These are phyloP conservation scores for Proteles cristata DNA, from an alignment of 2,113 vertebrate genomes.

Conservation along the genomic window DNA sequence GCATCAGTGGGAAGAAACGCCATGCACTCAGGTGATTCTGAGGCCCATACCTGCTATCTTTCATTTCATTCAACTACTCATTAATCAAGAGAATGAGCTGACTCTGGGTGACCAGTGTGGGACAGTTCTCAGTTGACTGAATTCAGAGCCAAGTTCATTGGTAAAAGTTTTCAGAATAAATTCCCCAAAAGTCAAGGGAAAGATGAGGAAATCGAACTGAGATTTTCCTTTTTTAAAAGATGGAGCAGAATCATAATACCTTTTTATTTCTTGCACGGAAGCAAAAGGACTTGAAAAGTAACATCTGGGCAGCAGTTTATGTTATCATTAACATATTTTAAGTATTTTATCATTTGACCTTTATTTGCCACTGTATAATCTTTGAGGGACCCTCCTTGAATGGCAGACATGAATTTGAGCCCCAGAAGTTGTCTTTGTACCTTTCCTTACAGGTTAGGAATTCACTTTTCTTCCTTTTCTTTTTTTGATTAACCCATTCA, in stretches of 20 bases:
- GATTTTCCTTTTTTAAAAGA: not conserved
- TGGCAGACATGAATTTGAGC: not conserved
- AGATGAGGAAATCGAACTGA: constrained; percentile 67
- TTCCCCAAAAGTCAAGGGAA: constrained; percentile 70
- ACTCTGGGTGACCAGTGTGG: constrained; percentile 59
- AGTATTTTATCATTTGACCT: constrained; percentile 17
- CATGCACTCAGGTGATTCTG: constrained; percentile 58
- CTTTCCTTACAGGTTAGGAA: not conserved
- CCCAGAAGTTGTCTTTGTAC: not conserved
- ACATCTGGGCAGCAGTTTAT: constrained; percentile 31
- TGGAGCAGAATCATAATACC: not conserved
- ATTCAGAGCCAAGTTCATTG: constrained; percentile 70
- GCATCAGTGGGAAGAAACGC: constrained; percentile 54
- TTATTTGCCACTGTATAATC: not conserved
- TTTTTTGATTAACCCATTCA: constrained; percentile 34
- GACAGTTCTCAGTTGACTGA: constrained; percentile 64
- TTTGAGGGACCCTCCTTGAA: not conserved
- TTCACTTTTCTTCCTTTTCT: not conserved
- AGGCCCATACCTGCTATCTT: constrained; percentile 65
- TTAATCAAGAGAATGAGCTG: constrained; percentile 63
- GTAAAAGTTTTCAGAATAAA: constrained; percentile 64
- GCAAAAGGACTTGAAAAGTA: constrained; percentile 66
- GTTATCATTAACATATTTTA: constrained; percentile 44
- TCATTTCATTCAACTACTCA: constrained; percentile 50
- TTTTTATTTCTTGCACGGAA: constrained; percentile 59